phyloP scores from a whole-genome alignment of 2,888 invertebrate genomes.

The Eupithecia pulchellata region DNA sequence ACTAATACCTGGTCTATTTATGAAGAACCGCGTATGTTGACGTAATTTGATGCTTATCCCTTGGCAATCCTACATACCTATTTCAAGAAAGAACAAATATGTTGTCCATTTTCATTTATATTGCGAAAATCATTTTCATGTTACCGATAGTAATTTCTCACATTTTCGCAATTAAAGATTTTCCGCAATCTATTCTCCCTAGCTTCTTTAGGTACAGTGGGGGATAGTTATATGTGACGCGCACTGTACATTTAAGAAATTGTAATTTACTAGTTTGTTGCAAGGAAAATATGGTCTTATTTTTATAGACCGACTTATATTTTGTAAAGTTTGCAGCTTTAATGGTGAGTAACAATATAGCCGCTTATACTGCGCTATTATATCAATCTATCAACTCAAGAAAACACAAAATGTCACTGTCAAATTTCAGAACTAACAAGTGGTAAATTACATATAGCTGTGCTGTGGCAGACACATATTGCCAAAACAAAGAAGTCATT shows the following conservation, averaged over 20 bases:
- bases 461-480: too few relatives aligned
- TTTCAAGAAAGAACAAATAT: background rate
- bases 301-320: background rate
- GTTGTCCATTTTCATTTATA: background rate
- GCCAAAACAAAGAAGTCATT: too few relatives aligned
- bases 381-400: background rate
- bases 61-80: background rate
- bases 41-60: background rate
- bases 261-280: background rate
- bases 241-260: background rate
- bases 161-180: background rate
- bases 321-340: background rate
- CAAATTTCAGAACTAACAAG: background rate
- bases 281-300: background rate
- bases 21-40: background rate
- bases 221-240: too few relatives aligned
- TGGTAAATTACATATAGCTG: too few relatives aligned
- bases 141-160: background rate
- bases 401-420: background rate
- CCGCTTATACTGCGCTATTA: background rate
- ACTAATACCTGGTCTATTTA: background rate
- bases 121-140: background rate
- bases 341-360: background rate
- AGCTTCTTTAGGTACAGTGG: background rate
- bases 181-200: background rate